phyloP scores from a whole-genome alignment of 2,888 invertebrate genomes.

The Himalopsyche tibetana region DNA sequence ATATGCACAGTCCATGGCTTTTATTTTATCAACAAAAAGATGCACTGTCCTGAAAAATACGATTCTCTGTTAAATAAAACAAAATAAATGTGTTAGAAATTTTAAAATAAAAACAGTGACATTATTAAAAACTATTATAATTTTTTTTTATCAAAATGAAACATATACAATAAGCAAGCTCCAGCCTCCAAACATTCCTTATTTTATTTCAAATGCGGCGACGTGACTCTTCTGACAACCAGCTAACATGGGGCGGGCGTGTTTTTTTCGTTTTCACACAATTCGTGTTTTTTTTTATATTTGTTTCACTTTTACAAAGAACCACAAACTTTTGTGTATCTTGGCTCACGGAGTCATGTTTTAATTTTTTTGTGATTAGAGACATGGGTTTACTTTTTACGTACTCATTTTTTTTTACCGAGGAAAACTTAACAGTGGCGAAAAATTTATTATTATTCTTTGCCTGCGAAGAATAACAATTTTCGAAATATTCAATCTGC shows the following conservation, averaged over 20 bases:
- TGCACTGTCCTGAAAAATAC: too few relatives aligned
- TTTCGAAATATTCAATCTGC: too few relatives aligned
- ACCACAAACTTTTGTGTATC: not conserved
- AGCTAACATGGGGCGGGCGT: not conserved
- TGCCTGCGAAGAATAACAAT: not conserved
- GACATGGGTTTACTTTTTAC: not conserved
- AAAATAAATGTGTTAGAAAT: too few relatives aligned
- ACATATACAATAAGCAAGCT: not conserved
- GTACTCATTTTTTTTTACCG: not conserved
- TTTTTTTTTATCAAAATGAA: not conserved
- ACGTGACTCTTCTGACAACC: not conserved
- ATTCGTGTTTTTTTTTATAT: not conserved
- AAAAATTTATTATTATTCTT: not conserved
- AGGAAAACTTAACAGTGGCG: not conserved
- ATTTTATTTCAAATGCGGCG: not conserved
- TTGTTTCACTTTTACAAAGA: not conserved
- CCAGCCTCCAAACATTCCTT: not conserved
- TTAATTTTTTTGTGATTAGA: not conserved
- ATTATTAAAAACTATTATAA: not conserved
- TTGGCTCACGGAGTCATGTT: not conserved
- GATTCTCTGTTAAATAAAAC: too few relatives aligned
- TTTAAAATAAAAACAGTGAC: not conserved
- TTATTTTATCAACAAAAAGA: too few relatives aligned
- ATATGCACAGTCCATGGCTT: too few relatives aligned
- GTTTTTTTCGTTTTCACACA: constrained; percentile 14